Conservation (phyloP, 1,140 invertebrate genomes). For the Drosophila quadrilineata region DNA sequence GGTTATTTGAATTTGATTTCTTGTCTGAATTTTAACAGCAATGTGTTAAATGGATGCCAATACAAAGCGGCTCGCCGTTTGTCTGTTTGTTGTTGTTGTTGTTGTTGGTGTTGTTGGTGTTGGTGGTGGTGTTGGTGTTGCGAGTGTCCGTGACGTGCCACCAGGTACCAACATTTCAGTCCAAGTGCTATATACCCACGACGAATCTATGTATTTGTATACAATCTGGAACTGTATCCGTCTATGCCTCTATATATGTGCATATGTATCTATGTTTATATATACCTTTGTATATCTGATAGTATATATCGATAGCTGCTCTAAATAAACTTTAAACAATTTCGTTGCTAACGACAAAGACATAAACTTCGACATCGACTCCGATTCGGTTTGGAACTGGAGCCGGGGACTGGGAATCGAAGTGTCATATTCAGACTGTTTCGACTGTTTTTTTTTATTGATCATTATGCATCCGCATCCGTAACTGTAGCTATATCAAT, state of each 20-base stretch:
- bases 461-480: slow-evolving; percentile 62
- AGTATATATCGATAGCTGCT: slow-evolving; percentile 32
- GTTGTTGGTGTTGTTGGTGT: neutral
- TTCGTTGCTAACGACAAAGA: slow-evolving; percentile 16
- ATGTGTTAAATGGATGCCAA: slow-evolving; percentile 76
- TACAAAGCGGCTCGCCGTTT: slow-evolving; percentile 54
- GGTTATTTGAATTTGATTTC: slow-evolving; percentile 79
- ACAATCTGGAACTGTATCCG: slow-evolving; percentile 11
- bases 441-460: slow-evolving; percentile 46
- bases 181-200: slow-evolving; percentile 58
- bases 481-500: slow-evolving; percentile 20
- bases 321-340: slow-evolving; percentile 51
- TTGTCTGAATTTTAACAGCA: slow-evolving; percentile 78
- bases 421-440: no score
- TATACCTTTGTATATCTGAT: slow-evolving; percentile 28
- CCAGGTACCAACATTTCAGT: slow-evolving; percentile 48
- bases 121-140: slow-evolving; percentile 4
- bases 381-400: no score
- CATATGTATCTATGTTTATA: slow-evolving; percentile 7
- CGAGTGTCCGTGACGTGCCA: slow-evolving; percentile 31
- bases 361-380: neutral
- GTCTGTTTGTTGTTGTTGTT: slow-evolving; percentile 9
- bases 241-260: slow-evolving; percentile 5
- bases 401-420: no score
- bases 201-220: neutral